Base-by-base conservation (phyloP, 2,888 invertebrate genomes). In the Eupithecia insigniata region DNA sequence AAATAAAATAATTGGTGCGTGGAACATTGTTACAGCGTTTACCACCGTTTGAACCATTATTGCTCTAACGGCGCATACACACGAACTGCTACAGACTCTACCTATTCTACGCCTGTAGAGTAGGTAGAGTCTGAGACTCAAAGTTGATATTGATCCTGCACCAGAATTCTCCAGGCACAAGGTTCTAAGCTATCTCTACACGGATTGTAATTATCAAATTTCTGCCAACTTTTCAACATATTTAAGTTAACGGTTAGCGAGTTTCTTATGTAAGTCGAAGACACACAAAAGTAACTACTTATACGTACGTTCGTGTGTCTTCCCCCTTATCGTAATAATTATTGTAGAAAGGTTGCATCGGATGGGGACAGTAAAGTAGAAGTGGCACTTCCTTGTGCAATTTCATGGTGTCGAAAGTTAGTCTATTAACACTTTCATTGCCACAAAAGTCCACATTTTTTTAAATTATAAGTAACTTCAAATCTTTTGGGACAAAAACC, bases 1-100 rank as follows among this genome's bases (percentile, higher is more conserved):
- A 90, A 89, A 90, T 86, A 90, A 84, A 86, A 82, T 83, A 78
- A 80, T 70, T 77, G 80, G 82, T 81, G 80, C 83, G 83, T 81
- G 83, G 76, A 78, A 62, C 76, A 78, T 79, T 80, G 80, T 76
- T 61, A 36, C 66, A 51, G 67, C 66, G 67, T 66, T 71, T 64
- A 74, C 51, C 67, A 67, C 72, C 62, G 73, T 68, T 60, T 30
- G 18, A 28, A 60, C 30, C 18, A 30, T 60, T 60, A 30, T 60
- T 60, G 18, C 60, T 30, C 18, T 30, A 60, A 60, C 3, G 60
- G 60, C 60, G 30, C 2, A 60, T 28, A 30, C 30, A 60, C 60
- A 28, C 58, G 1, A 30, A n/a, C n/a, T n/a, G n/a, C n/a, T n/a
- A n/a, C n/a, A n/a, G n/a, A n/a, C n/a, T n/a, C n/a, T n/a, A n/a